A percentile compares a stretch with the other conserved stretches of the same genome.
These are phyloP conservation scores for Pristis pectinata DNA, from an alignment of 2,797 vertebrate species.

Conservation along the genomic window DNA sequence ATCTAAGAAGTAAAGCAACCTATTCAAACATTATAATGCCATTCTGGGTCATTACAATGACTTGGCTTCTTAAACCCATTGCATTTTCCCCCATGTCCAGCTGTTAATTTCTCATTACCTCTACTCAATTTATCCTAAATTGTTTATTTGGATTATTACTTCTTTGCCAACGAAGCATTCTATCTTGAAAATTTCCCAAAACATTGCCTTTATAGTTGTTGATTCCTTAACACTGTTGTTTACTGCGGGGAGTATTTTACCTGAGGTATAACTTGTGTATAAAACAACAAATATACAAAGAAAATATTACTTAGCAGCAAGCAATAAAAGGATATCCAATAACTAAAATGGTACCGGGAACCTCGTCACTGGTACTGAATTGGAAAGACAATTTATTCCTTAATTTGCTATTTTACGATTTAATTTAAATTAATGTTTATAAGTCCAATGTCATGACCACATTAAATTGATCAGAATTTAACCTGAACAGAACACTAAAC, in stretches of 20 bases:
- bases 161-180: too few species aligned
- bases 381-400: neutral
- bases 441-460: too few species aligned
- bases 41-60: neutral
- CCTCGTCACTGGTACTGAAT: neutral
- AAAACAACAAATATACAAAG: neutral
- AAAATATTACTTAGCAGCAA: neutral
- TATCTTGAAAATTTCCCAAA: neutral
- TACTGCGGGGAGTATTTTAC: neutral
- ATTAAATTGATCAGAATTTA: neutral
- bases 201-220: neutral
- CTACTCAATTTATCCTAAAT: neutral
- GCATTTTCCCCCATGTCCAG: neutral
- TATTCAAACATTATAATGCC: neutral
- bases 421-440: neutral
- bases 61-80: neutral
- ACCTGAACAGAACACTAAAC: neutral
- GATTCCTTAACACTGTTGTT: neutral
- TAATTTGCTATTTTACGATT: neutral
- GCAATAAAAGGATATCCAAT: neutral
- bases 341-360: neutral
- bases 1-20: neutral
- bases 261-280: neutral
- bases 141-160: neutral
- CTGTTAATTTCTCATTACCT: neutral